These are phyloP conservation scores for Microcebus murinus DNA, from an alignment of 2,113 vertebrate species.

Conservation along the genomic window DNA sequence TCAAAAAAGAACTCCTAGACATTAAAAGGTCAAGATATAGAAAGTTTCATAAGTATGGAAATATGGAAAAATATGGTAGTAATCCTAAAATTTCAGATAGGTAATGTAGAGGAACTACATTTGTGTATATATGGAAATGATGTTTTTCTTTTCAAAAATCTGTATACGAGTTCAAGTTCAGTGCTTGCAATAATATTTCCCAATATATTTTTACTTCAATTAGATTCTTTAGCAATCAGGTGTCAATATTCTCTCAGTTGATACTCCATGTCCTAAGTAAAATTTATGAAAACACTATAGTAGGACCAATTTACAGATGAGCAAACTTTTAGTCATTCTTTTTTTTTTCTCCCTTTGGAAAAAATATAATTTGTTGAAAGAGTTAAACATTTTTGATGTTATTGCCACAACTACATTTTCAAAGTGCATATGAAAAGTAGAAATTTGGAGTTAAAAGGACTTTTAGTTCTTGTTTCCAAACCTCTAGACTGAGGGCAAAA, in stretches of 20 bases:
- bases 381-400: background rate
- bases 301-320: background rate
- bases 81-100: background rate
- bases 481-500: background rate
- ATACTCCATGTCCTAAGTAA: background rate
- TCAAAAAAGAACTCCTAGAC: background rate
- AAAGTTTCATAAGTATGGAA: background rate
- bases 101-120: background rate
- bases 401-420: background rate
- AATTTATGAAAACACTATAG: background rate
- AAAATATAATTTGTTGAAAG: background rate
- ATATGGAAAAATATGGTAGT: background rate
- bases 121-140: background rate
- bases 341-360: background rate
- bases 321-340: background rate
- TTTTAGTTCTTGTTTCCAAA: background rate
- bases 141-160: background rate
- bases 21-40: background rate
- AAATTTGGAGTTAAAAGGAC: background rate
- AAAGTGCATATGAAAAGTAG: background rate
- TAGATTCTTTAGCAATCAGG: background rate
- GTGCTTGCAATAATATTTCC: background rate
- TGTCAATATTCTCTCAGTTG: background rate
- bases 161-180: background rate
- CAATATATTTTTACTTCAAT: background rate